Conservation (phyloP, 1,140 invertebrate genomes). For the Camponotus floridanus region DNA sequence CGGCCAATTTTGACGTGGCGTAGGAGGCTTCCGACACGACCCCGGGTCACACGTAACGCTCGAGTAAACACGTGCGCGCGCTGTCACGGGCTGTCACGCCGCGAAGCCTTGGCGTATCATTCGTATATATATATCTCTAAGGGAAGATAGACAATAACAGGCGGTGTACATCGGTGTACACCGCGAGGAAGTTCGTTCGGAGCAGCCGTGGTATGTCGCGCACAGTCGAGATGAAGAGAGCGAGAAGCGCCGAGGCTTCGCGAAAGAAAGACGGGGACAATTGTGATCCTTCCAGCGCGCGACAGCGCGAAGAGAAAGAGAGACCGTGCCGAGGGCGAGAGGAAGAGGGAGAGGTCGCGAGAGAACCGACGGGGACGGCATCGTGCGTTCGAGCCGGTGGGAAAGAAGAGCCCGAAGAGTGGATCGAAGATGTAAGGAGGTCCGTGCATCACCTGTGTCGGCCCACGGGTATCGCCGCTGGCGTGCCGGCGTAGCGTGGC, state of each 20-base stretch:
- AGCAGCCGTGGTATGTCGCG: slow-evolving; percentile 33
- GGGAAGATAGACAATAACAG: slow-evolving; percentile 75
- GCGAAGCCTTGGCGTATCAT: slow-evolving; percentile 49
- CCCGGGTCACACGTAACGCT: slow-evolving; percentile 60
- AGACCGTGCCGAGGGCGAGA: slow-evolving; percentile 13
- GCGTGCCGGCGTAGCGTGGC: slow-evolving; percentile 68
- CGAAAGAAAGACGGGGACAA: slow-evolving; percentile 64
- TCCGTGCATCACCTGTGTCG: slow-evolving; percentile 81
- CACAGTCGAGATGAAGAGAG: background rate
- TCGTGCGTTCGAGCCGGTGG: slow-evolving; percentile 71
- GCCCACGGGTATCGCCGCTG: slow-evolving; percentile 79
- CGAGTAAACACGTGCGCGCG: slow-evolving; percentile 68
- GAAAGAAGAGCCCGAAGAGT: slow-evolving; percentile 78
- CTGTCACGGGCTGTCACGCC: slow-evolving; percentile 40
- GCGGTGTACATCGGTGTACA: slow-evolving; percentile 63
- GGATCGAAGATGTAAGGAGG: slow-evolving; percentile 81
- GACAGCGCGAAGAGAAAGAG: slow-evolving; percentile 64
- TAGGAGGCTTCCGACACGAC: slow-evolving; percentile 65
- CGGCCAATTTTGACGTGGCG: slow-evolving; percentile 21
- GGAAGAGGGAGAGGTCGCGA: background rate
- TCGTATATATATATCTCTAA: slow-evolving; percentile 60
- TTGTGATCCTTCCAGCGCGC: slow-evolving; percentile 65
- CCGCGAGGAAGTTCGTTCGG: slow-evolving; percentile 65
- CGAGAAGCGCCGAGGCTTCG: background rate
- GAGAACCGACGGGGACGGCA: slow-evolving; percentile 42